These are phyloP conservation scores for Zophobas atratus DNA, from an alignment of 1,140 invertebrate genomes.

Conservation along the genomic window DNA sequence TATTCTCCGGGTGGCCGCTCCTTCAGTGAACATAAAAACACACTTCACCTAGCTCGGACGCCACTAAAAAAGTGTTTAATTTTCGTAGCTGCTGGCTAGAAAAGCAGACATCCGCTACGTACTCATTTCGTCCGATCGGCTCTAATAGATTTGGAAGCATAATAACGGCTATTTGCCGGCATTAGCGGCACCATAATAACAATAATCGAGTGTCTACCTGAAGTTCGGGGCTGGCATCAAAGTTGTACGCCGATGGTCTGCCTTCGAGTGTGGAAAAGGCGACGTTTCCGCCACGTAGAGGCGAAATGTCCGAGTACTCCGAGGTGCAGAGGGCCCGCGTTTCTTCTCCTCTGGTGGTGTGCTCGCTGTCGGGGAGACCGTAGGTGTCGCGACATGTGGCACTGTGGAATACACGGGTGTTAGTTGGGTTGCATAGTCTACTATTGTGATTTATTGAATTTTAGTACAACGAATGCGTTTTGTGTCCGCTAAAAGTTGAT, in stretches of 20 bases:
- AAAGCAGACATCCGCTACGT: conserved; percentile 29
- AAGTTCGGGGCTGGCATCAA: conserved; percentile 89
- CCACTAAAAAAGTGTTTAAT: conserved; percentile 12
- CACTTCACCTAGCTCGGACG: not conserved
- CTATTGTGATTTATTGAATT: not conserved
- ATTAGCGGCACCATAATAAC: conserved; percentile 16
- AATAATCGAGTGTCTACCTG: conserved; percentile 76
- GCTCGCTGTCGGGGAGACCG: conserved; percentile 81
- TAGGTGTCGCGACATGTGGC: conserved; percentile 94
- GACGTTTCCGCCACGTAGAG: conserved; percentile 94
- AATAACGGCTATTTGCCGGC: conserved; percentile 28
- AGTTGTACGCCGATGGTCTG: conserved; percentile 91
- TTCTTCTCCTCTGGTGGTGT: conserved; percentile 81
- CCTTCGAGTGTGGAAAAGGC: conserved; percentile 97
- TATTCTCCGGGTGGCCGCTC: conserved; percentile 5
- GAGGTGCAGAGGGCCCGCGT: conserved; percentile 94
- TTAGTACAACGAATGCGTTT: not conserved
- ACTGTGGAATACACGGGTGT: conserved; percentile 69
- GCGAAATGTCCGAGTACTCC: conserved; percentile 98
- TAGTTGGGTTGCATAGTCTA: conserved; percentile 35
- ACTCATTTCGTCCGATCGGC: conserved; percentile 6
- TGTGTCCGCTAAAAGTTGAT: too few species aligned
- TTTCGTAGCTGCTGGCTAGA: conserved; percentile 7
- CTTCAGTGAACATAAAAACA: not conserved
- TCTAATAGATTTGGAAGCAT: conserved; percentile 35